These are phyloP conservation scores for Panopea generosa DNA, from an alignment of 2,888 invertebrate species.

Conservation along the genomic window DNA sequence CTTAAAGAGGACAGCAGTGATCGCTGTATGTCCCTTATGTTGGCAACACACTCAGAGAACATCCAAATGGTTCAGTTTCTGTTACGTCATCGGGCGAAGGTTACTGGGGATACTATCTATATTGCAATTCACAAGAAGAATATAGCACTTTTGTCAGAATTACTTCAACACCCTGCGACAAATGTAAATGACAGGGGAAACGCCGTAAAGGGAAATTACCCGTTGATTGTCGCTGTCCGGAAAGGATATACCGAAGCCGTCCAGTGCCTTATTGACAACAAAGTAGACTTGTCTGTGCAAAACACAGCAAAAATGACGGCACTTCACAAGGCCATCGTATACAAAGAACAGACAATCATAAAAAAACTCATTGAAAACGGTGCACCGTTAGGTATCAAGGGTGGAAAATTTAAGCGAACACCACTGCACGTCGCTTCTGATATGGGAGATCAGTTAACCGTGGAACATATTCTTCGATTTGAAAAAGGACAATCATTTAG, in stretches of 20 bases:
- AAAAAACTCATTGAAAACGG: constrained; percentile 11
- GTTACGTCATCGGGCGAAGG: constrained; percentile 5
- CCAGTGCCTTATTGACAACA: constrained; percentile 14
- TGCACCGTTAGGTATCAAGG: constrained; percentile 9
- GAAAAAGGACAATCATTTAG: constrained; percentile 20
- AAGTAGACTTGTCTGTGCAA: constrained; percentile 12
- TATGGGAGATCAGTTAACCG: constrained; percentile 7
- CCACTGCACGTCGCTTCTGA: constrained; percentile 37
- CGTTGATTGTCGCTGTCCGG: constrained; percentile 27
- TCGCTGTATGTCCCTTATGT: constrained; percentile 5
- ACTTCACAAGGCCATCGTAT: constrained; percentile 36
- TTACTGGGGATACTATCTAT: constrained; percentile 26
- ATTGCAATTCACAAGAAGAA: constrained; percentile 18
- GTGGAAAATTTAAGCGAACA: constrained; percentile 22
- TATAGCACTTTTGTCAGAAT: background rate
- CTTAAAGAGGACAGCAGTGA: constrained; percentile 1
- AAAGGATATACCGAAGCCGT: constrained; percentile 25
- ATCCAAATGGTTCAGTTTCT: constrained; percentile 11
- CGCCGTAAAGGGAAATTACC: constrained; percentile 32
- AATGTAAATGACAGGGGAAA: constrained; percentile 26
- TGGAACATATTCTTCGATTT: constrained; percentile 11
- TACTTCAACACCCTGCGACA: constrained; percentile 11
- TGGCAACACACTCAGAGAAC: constrained; percentile 23
- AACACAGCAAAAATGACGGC: constrained; percentile 34
- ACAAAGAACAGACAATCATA: constrained; percentile 3